A percentile compares a stretch with the other conserved stretches of the same genome.
These are phyloP conservation scores for Rhimphoctona megacephalus DNA, from an alignment of 2,888 invertebrate species.

Conservation along the genomic window DNA sequence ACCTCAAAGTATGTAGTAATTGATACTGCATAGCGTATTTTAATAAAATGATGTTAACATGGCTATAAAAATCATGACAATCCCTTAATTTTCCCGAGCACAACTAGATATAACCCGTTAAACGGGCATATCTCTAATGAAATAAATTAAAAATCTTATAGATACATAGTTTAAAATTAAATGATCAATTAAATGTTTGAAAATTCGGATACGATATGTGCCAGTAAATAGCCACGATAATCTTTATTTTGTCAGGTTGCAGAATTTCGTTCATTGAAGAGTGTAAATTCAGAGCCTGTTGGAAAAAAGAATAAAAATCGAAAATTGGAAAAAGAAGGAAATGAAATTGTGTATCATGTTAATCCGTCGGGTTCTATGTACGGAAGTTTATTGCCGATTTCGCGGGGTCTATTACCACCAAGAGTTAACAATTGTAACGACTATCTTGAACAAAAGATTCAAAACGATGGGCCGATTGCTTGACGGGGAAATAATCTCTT, in stretches of 20 bases:
- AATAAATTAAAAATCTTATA: no score
- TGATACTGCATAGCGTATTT: no score
- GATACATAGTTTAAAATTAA: background rate
- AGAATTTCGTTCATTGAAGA: conserved; percentile 86
- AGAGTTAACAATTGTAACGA: conserved; percentile 35
- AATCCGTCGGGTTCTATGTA: conserved; percentile 82
- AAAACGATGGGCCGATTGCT: background rate
- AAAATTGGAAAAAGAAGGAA: conserved; percentile 66
- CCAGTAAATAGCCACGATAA: background rate
- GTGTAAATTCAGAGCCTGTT: conserved; percentile 84
- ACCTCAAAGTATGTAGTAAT: no score
- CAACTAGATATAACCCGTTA: no score
- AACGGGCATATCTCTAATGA: no score
- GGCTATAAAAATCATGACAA: no score
- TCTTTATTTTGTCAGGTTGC: conserved; percentile 84
- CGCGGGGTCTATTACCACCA: conserved; percentile 59
- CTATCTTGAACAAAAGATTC: background rate
- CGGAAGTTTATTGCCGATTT: conserved; percentile 75
- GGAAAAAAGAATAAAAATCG: conserved; percentile 78
- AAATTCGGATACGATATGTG: background rate
- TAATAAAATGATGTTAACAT: no score
- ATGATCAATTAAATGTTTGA: background rate
- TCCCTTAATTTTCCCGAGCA: no score
- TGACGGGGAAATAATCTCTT: background rate
- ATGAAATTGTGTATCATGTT: conserved; percentile 86